Base-by-base conservation (phyloP, 2,113 vertebrate genomes). In the Drymodes brunneopygia region DNA sequence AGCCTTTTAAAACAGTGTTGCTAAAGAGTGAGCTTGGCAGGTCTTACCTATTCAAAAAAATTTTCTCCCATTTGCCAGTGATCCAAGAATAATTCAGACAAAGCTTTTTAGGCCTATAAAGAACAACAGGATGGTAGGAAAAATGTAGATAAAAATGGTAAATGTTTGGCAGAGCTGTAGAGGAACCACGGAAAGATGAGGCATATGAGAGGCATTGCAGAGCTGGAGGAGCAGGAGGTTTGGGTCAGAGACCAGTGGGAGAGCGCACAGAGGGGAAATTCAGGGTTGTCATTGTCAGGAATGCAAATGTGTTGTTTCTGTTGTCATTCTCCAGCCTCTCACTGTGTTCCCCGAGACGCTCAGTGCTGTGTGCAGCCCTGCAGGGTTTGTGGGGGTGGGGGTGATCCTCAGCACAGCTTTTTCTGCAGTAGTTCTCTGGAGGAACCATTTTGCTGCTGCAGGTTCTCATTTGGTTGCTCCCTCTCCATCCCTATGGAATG, bases 371-470 rank as follows among this genome's bases (percentile, higher is more conserved):
- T 66, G 47, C 29, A 22, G 29, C 62, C 71, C 64, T 33, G 9
- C 15, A 2, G n/a, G 47, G 21, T 58, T 38, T 83, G 60, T 77
- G 61, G 64, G 93, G 51, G 69, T 86, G 81, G 67, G 28, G 74
- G 22, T 1, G 5, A 65, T 71, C 70, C 56, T 81, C 84, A 75
- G 83, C 86, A 51, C 64, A 86, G 78, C 44, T 48, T 58, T 50
- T 82, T 62, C 62, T 88, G 77, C 82, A 71, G 88, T 15, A 44
- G 9, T 10, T 90, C 69, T 86, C 45, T 3, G 7, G 21, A 54
- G 92, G 92, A 93, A 93, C 86, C 90, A 88, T 96, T 93, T 93
- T 93, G 71, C 44, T 95, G 48, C 89, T 93, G 66, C 79, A 61
- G 45, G 42, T 85, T 81, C 56, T 89, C 33, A 3, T 23, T 13